Percentiles rank a stretch among this genome's conserved stretches.
Evolutionary conservation across 2,888 invertebrate genomes (phyloP).

Genomic region (Incurvaria masculella): DNA sequence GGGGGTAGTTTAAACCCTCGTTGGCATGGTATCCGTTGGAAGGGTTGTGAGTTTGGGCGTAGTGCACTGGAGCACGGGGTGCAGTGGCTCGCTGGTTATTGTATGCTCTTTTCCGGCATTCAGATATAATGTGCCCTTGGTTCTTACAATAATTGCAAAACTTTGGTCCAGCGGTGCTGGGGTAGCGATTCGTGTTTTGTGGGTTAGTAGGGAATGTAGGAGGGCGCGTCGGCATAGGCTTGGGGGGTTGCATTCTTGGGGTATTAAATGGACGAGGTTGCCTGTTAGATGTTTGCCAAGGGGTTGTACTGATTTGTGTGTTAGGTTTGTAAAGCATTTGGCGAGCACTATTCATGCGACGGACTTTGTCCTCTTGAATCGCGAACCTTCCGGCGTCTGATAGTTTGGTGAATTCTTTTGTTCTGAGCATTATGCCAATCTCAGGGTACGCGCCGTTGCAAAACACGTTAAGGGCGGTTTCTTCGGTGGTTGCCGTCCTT

Average conservation of each 20-base stretch:
- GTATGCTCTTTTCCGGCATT: constrained; percentile 16
- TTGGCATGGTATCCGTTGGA: not conserved
- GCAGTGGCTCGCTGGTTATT: constrained; percentile 5
- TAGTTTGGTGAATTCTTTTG: constrained; percentile 5
- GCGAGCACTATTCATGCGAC: constrained; percentile 15
- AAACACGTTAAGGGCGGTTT: constrained; percentile 1
- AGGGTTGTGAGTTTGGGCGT: not conserved
- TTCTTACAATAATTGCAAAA: constrained; percentile 14
- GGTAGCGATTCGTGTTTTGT: too few species aligned
- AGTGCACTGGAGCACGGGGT: not conserved
- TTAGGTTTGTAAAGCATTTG: constrained; percentile 6
- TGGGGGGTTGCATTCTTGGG: too few species aligned
- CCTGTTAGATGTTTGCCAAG: too few species aligned
- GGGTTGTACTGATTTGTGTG: not conserved
- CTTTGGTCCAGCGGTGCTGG: constrained; percentile 3
- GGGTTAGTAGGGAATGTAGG: too few species aligned
- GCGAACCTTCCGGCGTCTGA: constrained; percentile 18
- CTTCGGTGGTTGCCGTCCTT: not conserved
- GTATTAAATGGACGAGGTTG: not conserved
- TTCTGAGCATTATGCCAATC: constrained; percentile 1
- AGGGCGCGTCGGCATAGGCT: too few species aligned
- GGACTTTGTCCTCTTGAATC: constrained; percentile 18
- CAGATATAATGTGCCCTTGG: constrained; percentile 11
- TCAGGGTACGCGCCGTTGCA: not conserved
- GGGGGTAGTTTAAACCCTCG: not conserved